These are phyloP conservation scores for Montipora capitata DNA, from an alignment of 92 coral and sea anemone genomes.

Conservation along the genomic window DNA sequence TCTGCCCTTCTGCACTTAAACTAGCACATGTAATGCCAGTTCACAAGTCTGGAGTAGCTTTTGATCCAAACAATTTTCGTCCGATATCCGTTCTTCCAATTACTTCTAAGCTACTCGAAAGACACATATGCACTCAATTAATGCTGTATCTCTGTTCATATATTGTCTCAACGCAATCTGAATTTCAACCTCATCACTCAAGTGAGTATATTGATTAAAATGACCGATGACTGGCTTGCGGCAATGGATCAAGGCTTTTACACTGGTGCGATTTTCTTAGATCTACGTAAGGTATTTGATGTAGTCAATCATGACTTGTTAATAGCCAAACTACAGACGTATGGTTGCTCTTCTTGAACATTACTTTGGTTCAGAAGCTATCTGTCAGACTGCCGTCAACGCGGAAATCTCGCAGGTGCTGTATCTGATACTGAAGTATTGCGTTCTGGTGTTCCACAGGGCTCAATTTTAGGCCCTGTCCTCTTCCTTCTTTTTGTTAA, in stretches of 20 bases:
- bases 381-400: neutral
- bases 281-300: conserved; percentile 30
- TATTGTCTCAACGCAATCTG: conserved; percentile 11
- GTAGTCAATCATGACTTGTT: neutral
- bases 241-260: conserved; percentile 12
- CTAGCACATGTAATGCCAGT: conserved; percentile 54
- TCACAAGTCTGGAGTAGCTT: conserved; percentile 35
- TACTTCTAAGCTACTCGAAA: conserved; percentile 55
- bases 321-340: neutral
- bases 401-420: neutral
- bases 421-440: conserved; percentile 8
- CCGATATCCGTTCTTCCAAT: conserved; percentile 65
- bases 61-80: conserved; percentile 51
- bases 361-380: conserved; percentile 10
- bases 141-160: conserved; percentile 1
- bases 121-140: conserved; percentile 26
- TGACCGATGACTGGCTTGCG: conserved; percentile 34
- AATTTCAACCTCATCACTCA: conserved; percentile 32
- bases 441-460: conserved; percentile 1
- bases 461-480: neutral
- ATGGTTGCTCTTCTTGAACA: neutral
- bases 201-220: conserved; percentile 10
- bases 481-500: conserved; percentile 1
- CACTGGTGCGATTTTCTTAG: neutral
- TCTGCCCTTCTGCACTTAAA: conserved; percentile 56